These are phyloP conservation scores for Pipistrellus nathusii DNA, from an alignment of 2,797 vertebrate genomes.

Conservation along the genomic window DNA sequence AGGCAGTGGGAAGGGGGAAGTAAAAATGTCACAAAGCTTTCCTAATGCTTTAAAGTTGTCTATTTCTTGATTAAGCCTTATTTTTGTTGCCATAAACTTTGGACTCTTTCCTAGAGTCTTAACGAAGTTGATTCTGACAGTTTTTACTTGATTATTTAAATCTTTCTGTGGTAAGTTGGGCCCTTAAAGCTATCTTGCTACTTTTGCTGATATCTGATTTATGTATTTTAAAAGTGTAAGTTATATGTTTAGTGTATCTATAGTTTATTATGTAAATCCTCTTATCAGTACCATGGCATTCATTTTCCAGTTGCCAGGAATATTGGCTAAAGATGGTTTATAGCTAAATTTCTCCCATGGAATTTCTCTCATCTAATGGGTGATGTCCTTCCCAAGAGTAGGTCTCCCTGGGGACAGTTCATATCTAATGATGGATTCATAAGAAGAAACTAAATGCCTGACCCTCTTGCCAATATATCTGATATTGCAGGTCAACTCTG, in stretches of 20 bases:
- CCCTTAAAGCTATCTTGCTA: neutral
- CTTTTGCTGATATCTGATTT: neutral
- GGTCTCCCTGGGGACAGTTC: neutral
- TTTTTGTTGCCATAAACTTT: neutral
- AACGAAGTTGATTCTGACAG: neutral
- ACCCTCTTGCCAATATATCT: neutral
- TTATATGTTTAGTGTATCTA: neutral
- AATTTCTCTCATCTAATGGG: neutral
- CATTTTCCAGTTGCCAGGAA: neutral
- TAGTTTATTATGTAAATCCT: neutral
- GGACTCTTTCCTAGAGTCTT: neutral
- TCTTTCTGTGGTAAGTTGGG: neutral
- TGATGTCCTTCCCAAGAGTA: neutral
- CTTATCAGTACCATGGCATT: neutral
- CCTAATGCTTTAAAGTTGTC: neutral
- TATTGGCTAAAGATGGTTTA: neutral
- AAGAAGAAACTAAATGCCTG: neutral
- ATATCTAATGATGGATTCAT: neutral
- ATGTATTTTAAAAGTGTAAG: neutral
- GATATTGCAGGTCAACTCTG: neutral
- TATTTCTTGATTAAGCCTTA: neutral
- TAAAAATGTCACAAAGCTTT: neutral
- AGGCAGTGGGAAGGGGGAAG: neutral
- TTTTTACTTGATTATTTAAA: neutral
- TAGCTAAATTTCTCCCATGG: neutral